Conservation (phyloP, 2,888 invertebrate species). For the Adineta ricciae region DNA sequence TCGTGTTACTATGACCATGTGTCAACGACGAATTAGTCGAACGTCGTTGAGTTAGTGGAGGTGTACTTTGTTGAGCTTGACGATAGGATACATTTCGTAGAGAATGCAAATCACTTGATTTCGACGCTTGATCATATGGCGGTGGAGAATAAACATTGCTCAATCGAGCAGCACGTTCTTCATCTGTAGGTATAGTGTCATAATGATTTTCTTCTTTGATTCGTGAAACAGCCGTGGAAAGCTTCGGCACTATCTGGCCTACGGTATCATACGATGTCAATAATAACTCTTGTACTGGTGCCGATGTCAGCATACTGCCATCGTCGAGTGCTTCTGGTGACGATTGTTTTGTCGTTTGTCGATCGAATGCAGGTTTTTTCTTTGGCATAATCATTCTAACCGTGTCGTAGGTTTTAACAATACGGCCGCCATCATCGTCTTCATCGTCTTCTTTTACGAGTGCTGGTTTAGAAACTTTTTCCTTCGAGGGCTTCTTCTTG, state of each 20-base stretch:
- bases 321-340: background rate
- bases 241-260: background rate
- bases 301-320: background rate
- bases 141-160: background rate
- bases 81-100: background rate
- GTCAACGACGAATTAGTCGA: background rate
- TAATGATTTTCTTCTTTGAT: background rate
- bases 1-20: background rate
- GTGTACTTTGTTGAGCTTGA: background rate
- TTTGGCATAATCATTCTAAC: background rate
- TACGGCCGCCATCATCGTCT: background rate
- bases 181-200: background rate
- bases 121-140: background rate
- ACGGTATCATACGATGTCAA: background rate
- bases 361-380: background rate
- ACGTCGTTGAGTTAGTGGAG: background rate
- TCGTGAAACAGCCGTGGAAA: background rate
- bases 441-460: background rate
- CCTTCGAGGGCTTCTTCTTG: background rate
- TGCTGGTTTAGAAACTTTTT: background rate
- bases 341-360: background rate
- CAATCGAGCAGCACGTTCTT: background rate
- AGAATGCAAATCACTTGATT: background rate
- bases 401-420: background rate
- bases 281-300: background rate